Base-by-base conservation (phyloP, 2,888 invertebrate genomes). In the Pollenia labialis region DNA sequence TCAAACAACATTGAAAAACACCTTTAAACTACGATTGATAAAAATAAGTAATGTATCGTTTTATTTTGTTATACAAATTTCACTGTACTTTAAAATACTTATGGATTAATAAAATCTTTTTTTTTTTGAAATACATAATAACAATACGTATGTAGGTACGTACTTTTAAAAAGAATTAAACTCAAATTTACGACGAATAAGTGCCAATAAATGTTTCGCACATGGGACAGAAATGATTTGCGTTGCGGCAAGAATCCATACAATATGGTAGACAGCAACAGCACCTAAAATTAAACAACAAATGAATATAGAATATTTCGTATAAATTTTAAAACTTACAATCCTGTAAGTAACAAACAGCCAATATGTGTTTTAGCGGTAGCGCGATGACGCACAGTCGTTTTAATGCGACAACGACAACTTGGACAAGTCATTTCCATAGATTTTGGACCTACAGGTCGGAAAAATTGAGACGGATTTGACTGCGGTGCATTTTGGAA, bases 171-270 rank as follows among this genome's bases (percentile, higher is more conserved):
- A 23, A 23, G 18, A 23, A 23, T 23, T 23, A 23, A 2, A 2
- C 4, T 32, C 4, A 68, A 42, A 62, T 32, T 66, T 88, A 89
- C 1, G 88, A 88, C 1, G 80, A 23, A 68, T 89, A 89, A 0
- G 89, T 87, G 0, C 89, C 89, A 60, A 89, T 64, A 54, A 76
- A 89, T 3, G 84, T 66, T 44, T 69, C 82, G 60, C 89, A 89
- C 87, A 85, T 89, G 56, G 89, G 88, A 71, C 89, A 89, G 50
- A 87, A 89, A 81, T 89, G 89, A 80, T 89, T 89, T 1, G 89
- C 74, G 76, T 89, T 88, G 4, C 85, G 89, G 68, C 89, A 89
- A 6, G 88, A 56, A 56, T 89, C 72, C 88, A 89, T 88, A 40
- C 89, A 89, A 52, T 89, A 89, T 11, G 89, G 89, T 8, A 89